phyloP scores from a whole-genome alignment of 2,113 vertebrate genomes.

The Paramormyrops kingsleyae region DNA sequence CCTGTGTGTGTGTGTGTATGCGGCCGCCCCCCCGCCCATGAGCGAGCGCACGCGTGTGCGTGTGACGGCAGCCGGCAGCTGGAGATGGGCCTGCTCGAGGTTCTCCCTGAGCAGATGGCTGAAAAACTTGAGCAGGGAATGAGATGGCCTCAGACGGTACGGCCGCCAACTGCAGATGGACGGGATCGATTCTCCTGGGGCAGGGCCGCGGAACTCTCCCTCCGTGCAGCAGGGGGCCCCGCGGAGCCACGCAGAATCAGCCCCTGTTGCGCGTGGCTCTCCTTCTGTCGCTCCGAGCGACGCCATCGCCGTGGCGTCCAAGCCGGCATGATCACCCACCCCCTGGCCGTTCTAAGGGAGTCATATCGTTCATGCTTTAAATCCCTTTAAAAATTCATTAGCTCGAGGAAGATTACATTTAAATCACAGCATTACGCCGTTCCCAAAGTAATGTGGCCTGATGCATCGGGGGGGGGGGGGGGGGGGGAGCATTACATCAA shows the following conservation, averaged over 20 bases:
- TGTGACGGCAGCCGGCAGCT: neutral
- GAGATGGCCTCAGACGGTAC: neutral
- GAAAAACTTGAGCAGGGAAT: slow-evolving; percentile 3
- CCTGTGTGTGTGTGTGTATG: neutral
- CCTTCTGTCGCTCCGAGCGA: neutral
- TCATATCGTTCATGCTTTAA: neutral
- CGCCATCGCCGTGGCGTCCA: neutral
- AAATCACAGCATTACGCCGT: neutral
- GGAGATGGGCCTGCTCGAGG: neutral
- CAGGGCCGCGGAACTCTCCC: slow-evolving; percentile 3
- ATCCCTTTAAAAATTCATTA: slow-evolving; percentile 15
- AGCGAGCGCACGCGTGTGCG: neutral
- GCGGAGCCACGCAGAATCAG: neutral
- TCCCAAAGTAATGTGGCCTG: neutral
- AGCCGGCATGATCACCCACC: neutral
- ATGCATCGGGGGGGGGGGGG: neutral
- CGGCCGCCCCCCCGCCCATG: neutral
- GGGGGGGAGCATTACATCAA: neutral
- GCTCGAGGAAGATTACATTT: slow-evolving; percentile 3
- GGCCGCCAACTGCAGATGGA: slow-evolving; percentile 14
- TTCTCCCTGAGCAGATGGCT: slow-evolving; percentile 19
- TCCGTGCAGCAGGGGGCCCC: neutral
- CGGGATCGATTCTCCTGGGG: slow-evolving; percentile 10
- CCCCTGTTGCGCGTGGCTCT: neutral
- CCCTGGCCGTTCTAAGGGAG: neutral